Conservation (phyloP, 2,888 invertebrate genomes). For the Noctua janthina region DNA sequence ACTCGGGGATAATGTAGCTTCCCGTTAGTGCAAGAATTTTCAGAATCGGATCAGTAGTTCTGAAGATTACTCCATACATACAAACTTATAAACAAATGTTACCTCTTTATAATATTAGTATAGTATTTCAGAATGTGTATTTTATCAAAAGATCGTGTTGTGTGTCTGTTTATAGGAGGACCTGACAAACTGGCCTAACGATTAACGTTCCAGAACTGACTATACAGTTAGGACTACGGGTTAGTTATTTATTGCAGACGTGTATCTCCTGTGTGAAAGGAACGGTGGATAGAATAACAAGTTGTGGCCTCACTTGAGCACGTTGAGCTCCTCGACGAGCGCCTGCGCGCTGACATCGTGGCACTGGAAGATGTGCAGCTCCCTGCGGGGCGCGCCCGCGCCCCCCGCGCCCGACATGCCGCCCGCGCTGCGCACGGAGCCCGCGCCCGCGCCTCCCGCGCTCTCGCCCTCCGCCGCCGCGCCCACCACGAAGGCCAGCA, state of each 20-base stretch:
- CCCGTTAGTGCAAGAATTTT: no score
- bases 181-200: not conserved
- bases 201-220: not conserved
- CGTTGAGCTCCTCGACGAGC: constrained; percentile 94
- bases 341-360: constrained; percentile 94
- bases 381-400: constrained; percentile 90
- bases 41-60: no score
- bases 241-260: not conserved
- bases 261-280: not conserved
- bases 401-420: constrained; percentile 72
- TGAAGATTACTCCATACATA: no score
- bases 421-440: constrained; percentile 78
- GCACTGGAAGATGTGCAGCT: constrained; percentile 99
- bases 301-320: constrained; percentile 88
- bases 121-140: not conserved
- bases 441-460: constrained; percentile 70
- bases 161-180: not conserved
- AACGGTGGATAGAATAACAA: no score
- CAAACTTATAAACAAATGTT: no score
- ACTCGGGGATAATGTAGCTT: no score
- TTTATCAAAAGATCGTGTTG: not conserved
- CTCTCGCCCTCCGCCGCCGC: constrained; percentile 79
- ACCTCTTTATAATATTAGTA: no score
- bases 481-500: constrained; percentile 98
- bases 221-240: no score